A percentile compares a stretch with the other conserved stretches of the same genome.
Conservation (phyloP, 53 echinoderm and acorn worm species). For the Holothuria leucospilota region DNA sequence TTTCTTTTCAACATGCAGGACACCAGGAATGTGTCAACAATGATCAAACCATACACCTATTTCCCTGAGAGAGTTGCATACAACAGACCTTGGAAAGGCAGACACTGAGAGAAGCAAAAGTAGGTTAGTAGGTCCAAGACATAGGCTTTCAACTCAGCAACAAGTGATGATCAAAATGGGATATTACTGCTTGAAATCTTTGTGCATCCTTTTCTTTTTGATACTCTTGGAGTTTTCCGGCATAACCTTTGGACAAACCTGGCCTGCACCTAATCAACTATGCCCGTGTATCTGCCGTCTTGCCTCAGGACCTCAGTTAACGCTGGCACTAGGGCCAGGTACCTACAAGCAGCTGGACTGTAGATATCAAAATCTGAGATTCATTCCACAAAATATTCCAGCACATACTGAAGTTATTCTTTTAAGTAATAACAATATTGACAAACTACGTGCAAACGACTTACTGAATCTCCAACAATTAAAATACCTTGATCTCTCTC, state of each 20-base stretch:
- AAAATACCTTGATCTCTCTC: conserved; percentile 83
- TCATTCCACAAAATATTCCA: conserved; percentile 80
- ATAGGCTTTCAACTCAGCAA: too few species aligned
- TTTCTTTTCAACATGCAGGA: too few species aligned
- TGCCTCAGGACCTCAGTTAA: conserved; percentile 74
- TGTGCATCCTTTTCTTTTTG: neutral
- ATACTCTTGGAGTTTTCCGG: neutral
- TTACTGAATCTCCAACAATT: conserved; percentile 68
- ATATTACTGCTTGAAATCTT: too few species aligned
- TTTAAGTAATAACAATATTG: conserved; percentile 86
- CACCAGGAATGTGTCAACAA: too few species aligned
- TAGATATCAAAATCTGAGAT: conserved; percentile 67
- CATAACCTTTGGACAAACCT: neutral
- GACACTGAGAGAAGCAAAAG: too few species aligned
- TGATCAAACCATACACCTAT: too few species aligned
- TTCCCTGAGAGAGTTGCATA: too few species aligned
- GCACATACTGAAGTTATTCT: conserved; percentile 81
- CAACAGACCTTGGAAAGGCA: too few species aligned
- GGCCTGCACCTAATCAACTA: conserved; percentile 50
- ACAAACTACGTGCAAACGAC: conserved; percentile 51
- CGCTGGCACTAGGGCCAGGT: conserved; percentile 82
- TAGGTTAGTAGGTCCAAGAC: too few species aligned
- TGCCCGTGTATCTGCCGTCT: conserved; percentile 78
- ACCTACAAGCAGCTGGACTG: conserved; percentile 88
- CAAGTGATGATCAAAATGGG: too few species aligned